Evolutionary conservation across 1,140 invertebrate genomes (phyloP).

Genomic region (Rhopalosiphum maidis): DNA sequence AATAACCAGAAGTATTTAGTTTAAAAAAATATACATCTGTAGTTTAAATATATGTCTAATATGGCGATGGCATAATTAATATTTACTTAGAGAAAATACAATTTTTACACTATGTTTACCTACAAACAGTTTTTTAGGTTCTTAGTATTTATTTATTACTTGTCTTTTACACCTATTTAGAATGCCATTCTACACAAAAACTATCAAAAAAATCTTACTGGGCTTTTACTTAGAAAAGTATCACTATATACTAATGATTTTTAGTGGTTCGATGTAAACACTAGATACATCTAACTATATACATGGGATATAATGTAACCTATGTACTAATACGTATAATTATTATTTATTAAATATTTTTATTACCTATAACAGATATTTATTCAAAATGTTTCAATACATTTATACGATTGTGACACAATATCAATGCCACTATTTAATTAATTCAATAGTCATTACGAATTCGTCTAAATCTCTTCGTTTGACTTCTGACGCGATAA

Average conservation of each 20-base stretch:
- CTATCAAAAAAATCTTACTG: neutral
- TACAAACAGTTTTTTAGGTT: neutral
- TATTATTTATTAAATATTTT: too few species aligned
- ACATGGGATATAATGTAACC: too few species aligned
- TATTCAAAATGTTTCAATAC: too few species aligned
- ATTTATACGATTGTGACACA: neutral
- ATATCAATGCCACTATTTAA: neutral
- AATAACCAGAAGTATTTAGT: neutral
- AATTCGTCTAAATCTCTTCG: neutral
- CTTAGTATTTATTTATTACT: too few species aligned
- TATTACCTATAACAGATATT: too few species aligned
- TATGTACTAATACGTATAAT: too few species aligned
- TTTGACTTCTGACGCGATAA: neutral
- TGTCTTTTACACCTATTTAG: neutral
- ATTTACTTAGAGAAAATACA: neutral
- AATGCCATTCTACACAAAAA: neutral
- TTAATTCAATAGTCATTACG: neutral
- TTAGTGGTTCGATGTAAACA: neutral
- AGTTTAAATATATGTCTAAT: neutral
- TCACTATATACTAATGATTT: neutral
- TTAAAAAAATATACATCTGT: neutral
- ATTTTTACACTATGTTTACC: neutral
- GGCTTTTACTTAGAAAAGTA: neutral
- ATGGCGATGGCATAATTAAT: neutral
- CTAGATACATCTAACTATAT: too few species aligned